These are phyloP conservation scores for Esox masquinongy DNA, from an alignment of 2,797 vertebrate genomes.

Conservation along the genomic window DNA sequence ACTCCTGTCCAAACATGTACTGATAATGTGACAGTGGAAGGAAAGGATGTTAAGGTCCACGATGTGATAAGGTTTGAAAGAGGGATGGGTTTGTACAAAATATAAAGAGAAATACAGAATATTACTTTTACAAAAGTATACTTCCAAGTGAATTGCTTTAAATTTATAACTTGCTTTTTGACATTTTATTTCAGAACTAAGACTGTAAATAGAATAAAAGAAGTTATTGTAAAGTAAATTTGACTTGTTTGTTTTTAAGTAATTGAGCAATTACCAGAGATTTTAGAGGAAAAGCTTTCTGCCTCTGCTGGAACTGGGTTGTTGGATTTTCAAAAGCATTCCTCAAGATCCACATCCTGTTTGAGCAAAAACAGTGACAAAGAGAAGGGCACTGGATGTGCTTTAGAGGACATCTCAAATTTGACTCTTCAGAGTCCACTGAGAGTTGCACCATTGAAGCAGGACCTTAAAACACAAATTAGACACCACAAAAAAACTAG, in stretches of 20 bases:
- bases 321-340: no score
- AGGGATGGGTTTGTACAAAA: slow-evolving; percentile 25
- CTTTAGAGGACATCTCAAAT: no score
- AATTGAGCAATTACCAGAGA: not conserved
- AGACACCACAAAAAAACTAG: no score
- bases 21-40: slow-evolving; percentile 23
- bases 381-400: no score
- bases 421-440: no score
- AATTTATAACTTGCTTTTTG: slow-evolving; percentile 21
- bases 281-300: no score
- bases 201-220: slow-evolving; percentile 26
- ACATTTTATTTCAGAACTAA: slow-evolving; percentile 11
- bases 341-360: no score
- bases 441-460: no score
- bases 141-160: slow-evolving; percentile 41
- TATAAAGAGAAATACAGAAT: slow-evolving; percentile 3
- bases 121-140: slow-evolving; percentile 28
- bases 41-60: not conserved
- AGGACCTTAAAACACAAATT: no score
- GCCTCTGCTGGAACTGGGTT: no score
- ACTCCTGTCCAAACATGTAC: not conserved
- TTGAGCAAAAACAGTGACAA: no score
- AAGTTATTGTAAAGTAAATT: slow-evolving; percentile 26
- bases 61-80: slow-evolving; percentile 33
- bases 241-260: slow-evolving; percentile 12